Evolutionary conservation across 2,113 vertebrate species (phyloP).

Genomic region (Cynopterus brachyotis): DNA sequence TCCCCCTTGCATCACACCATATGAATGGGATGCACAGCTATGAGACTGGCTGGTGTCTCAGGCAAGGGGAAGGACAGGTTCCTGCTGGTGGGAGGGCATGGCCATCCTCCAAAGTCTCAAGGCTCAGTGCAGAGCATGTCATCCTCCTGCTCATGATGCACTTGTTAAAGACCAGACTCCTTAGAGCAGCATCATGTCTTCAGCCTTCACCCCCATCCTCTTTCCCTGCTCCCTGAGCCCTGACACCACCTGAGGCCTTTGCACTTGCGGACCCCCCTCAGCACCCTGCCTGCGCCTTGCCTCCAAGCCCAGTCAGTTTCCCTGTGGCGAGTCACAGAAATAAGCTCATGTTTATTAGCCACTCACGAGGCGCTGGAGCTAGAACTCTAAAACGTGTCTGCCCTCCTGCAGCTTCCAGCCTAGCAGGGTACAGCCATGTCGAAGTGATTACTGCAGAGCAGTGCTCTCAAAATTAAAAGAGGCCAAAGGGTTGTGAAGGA

Average conservation of each 20-base stretch:
- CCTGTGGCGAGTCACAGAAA: neutral
- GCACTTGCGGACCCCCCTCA: accelerated
- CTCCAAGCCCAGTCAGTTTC: neutral
- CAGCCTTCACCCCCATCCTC: neutral
- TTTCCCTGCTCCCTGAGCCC: neutral
- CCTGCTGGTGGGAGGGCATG: accelerated
- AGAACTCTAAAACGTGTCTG: too few relatives aligned
- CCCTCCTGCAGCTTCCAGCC: neutral
- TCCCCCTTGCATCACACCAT: accelerated
- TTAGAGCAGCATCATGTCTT: neutral
- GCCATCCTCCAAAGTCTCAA: neutral
- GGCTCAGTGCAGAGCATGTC: neutral
- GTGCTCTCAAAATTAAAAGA: neutral
- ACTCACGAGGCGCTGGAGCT: neutral
- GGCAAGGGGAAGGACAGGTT: neutral
- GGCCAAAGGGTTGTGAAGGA: neutral
- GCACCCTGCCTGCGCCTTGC: accelerated
- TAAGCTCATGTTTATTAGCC: accelerated
- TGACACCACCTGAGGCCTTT: neutral
- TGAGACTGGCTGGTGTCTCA: neutral
- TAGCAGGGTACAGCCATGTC: accelerated
- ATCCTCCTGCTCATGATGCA: neutral
- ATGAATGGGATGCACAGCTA: neutral
- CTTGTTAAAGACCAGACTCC: neutral
- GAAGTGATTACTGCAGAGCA: neutral